Percentiles rank a stretch among this genome's conserved stretches.
These are phyloP conservation scores for Saxidomus purpurata DNA, from an alignment of 1,140 invertebrate species.

Conservation along the genomic window DNA sequence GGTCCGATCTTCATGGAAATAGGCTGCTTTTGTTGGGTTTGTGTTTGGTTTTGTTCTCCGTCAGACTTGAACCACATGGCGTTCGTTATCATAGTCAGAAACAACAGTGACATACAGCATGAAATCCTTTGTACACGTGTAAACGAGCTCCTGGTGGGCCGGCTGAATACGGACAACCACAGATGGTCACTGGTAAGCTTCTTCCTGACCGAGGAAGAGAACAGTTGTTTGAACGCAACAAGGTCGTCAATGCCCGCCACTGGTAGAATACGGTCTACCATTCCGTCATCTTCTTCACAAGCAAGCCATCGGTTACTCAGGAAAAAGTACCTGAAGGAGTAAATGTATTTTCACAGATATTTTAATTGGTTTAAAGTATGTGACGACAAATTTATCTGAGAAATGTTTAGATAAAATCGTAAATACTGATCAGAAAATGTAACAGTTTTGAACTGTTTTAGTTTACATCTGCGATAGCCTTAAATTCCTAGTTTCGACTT, in stretches of 20 bases:
- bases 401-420: too few relatives aligned
- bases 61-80: conserved; percentile 83
- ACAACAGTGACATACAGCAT: conserved; percentile 80
- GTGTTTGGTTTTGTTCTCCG: conserved; percentile 64
- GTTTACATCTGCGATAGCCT: too few relatives aligned
- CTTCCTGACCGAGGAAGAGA: conserved; percentile 85
- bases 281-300: conserved; percentile 86
- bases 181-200: conserved; percentile 86
- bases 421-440: too few relatives aligned
- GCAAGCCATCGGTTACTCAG: conserved; percentile 85
- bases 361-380: too few relatives aligned
- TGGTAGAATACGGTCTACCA: conserved; percentile 85
- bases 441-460: too few relatives aligned
- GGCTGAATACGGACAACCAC: conserved; percentile 83
- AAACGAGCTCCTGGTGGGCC: conserved; percentile 79
- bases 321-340: conserved; percentile 82
- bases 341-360: too few relatives aligned
- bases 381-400: too few relatives aligned
- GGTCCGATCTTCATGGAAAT: conserved; percentile 68
- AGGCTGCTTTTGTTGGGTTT: conserved; percentile 41
- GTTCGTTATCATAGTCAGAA: conserved; percentile 84
- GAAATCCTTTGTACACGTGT: conserved; percentile 81
- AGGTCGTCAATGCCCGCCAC: conserved; percentile 85
- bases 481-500: too few relatives aligned
- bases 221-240: conserved; percentile 86